Evolutionary conservation across 2,113 vertebrate genomes (phyloP), one percentile per base, ranked within the genome.

Genomic region (Perca fluviatilis): DNA sequence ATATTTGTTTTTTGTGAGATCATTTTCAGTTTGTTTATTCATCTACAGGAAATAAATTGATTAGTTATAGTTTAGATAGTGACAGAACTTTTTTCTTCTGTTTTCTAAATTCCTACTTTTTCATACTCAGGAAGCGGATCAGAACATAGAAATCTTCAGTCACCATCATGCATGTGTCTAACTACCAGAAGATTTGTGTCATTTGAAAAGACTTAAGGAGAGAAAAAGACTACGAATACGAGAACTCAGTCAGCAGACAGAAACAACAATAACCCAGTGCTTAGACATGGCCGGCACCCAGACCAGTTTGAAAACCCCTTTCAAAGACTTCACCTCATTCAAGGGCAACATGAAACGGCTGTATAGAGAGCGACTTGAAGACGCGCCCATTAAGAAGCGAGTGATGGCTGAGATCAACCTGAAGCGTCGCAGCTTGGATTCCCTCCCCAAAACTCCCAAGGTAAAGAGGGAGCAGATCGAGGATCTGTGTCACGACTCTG

Each of bases 401-500:
- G 87, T 96, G 77, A 97, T 98, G 95, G 97, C 96, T 0, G 98
- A 98, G 89, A 95, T 96, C 85, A 96, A 97, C 47, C 82, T 96
- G 66, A 97, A 95, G 87, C 95, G 95, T 16, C 96, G 96, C 79
- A 92, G 93, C 56, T 85, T 94, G 86, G 95, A 96, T 9, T 91
- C 94, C 49, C 70, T 95, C 62, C 95, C 94, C 74, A 97, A 96
- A 86, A 89, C 95, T 77, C 95, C 95, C 27, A 94, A 95, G 27
- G 97, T 99, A 83, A 99, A 99, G 94, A 95, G 97, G 90, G 98
- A 99, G 82, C 95, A 94, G 46, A 54, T 92, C 50, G 97, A 99
- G 6, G 97, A 97, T 12, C 95, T 95, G 93, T 91, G 36, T 73
- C 89, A 54, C 15, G 95, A 95, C 30, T 66, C 78, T 0, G 96